Base-by-base conservation (phyloP, 2,888 invertebrate species). In the Drosophila nr. fundita region DNA sequence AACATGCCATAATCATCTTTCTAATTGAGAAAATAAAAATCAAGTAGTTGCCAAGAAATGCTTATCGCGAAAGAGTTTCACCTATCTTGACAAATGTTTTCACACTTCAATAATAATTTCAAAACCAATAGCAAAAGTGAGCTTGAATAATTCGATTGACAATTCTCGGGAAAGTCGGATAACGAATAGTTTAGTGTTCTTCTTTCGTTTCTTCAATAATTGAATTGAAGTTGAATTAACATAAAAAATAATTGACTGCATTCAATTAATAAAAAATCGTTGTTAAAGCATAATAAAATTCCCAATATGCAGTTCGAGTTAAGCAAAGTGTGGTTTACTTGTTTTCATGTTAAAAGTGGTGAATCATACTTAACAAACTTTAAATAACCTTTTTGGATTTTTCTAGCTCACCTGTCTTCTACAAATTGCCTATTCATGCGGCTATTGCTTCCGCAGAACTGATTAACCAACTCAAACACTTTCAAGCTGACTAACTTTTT, bases 401-500 rank as follows among this genome's bases (percentile, higher is more conserved):
- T 11, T 18, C 10, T 15, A 45, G 45, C 45, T 24, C 2, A 30
- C n/a, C 27, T 36, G 0, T 27, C 11, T 32, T 57, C 21, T 15
- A 29, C 30, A 40, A 53, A 60, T 70, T 64, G 10, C 15, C 34
- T 27, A 21, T 53, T 54, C 38, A 59, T 29, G 7, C 8, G 29
- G 21, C 18, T 38, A 40, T 42, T 50, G 21, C 30, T 11, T 13
- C 6, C 30, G 27, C 4, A 29, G 18, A 52, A 45, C 36, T 52
- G 40, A 48, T 62, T 24, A 62, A 60, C 27, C 34, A 68, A 65
- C n/a, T 66, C 42, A 75, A 79, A 52, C 69, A 69, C 10, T 55
- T 79, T 55, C 11, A 30, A 45, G 45, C 60, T 49, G 52, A 29
- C 49, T 77, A 83, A 82, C 74, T 87, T 87, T 77, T 75, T 75